Base-by-base conservation (phyloP, 2,888 invertebrate species). In the Mactromeris polynyma region DNA sequence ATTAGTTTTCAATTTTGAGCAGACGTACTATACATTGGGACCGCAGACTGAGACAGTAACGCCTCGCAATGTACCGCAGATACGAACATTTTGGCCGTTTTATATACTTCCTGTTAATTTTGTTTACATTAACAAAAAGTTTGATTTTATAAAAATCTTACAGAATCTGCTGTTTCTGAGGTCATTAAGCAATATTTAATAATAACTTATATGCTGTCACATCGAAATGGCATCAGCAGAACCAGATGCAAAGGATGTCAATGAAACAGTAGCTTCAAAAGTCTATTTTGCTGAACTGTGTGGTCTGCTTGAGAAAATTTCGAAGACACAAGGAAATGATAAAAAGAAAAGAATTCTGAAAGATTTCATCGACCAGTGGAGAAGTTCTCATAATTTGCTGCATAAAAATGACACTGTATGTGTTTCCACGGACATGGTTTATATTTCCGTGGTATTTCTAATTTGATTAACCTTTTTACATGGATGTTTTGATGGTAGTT, bases 301-400 rank as follows among this genome's bases (percentile, higher is more conserved):
- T 93, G 96, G 96, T 40, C 94, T 98, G 33, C 97, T 98, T 90
- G 98, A 98, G 93, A 97, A 97, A 94, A 97, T 98, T 77, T 96
- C 96, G 78, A 97, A 97, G 94, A 95, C 95, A 4, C 95, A 95
- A 81, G 96, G 96, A 51, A 96, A 95, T 92, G 96, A 96, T 26
- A 96, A 96, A 69, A 97, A 97, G 94, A 96, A 95, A 88, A 94
- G 94, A 81, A 93, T 96, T 46, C 86, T 97, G 31, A 93, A 93
- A 89, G 95, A 96, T 46, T 97, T 97, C 90, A 95, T 97, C 51
- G 94, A 95, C 9, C 94, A 95, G 85, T 97, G 97, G 97, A 94
- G 97, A 89, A 93, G 95, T 58, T 96, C 96, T 86, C 97, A 97
- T 92, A 80, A 93, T 0, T 93, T 95, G 81, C 88, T 96, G 0